Evolutionary conservation across 1,140 invertebrate genomes (phyloP).

Genomic region (Solenopsis fugax): DNA sequence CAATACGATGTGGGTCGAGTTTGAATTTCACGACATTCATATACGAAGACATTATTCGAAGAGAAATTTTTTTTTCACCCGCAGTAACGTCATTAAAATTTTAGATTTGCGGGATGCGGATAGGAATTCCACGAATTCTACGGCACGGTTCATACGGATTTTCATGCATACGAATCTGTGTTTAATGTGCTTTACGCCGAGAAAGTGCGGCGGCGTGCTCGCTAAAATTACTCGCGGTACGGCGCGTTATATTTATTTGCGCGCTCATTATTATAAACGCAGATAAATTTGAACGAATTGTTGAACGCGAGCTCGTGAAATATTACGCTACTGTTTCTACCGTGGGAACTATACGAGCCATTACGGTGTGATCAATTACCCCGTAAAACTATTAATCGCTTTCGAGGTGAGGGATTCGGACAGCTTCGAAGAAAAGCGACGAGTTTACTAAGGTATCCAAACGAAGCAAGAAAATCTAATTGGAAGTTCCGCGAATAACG

Average conservation of each 20-base stretch:
- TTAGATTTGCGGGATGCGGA: constrained; percentile 12
- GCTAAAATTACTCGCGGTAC: background rate
- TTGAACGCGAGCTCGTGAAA: constrained; percentile 17
- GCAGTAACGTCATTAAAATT: constrained; percentile 46
- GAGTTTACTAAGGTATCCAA: background rate
- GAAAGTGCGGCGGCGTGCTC: background rate
- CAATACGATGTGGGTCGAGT: constrained; percentile 8
- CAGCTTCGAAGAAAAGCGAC: constrained; percentile 17
- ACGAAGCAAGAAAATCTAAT: background rate
- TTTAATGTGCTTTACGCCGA: background rate
- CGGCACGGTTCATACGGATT: background rate
- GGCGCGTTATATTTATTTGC: constrained; percentile 16
- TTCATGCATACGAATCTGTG: background rate
- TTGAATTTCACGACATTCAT: background rate
- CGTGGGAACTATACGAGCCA: background rate
- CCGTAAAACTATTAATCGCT: constrained; percentile 31
- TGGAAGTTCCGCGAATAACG: background rate
- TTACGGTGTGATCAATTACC: constrained; percentile 22
- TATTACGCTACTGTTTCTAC: constrained; percentile 13
- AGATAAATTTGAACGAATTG: constrained; percentile 19
- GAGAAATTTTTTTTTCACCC: background rate
- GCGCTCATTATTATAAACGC: constrained; percentile 20
- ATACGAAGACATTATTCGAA: constrained; percentile 18
- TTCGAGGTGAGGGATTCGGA: background rate
- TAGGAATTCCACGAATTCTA: constrained; percentile 25